phyloP scores from a whole-genome alignment of 2,797 vertebrate genomes.

The Poecilia gillii region DNA sequence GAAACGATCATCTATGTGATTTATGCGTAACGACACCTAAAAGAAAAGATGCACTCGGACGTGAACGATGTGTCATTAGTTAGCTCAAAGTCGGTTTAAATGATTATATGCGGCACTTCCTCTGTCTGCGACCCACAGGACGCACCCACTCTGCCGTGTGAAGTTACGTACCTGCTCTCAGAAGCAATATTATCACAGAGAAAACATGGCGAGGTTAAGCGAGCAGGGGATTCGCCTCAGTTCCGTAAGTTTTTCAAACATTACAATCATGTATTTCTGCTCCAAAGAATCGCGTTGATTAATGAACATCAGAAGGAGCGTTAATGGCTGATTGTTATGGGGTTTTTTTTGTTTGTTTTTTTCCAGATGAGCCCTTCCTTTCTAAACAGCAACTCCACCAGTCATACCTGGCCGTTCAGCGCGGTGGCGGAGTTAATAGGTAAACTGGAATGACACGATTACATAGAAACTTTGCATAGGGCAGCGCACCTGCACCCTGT shows the following conservation, averaged over 20 bases:
- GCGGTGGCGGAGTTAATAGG: conserved; percentile 86
- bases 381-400: conserved; percentile 86
- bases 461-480: not conserved
- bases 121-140: not conserved
- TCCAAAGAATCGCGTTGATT: no score
- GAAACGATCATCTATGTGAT: no score
- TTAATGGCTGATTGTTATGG: not conserved
- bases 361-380: conserved; percentile 84
- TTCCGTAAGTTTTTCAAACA: conserved; percentile 68
- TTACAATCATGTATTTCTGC: not conserved
- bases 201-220: conserved; percentile 80
- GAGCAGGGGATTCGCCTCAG: conserved; percentile 86
- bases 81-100: not conserved
- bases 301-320: not conserved
- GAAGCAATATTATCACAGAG: not conserved
- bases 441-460: conserved; percentile 27
- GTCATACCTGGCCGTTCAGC: conserved; percentile 86
- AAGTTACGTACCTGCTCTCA: not conserved
- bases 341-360: not conserved
- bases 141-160: conserved; percentile 34
- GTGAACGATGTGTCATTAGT: not conserved
- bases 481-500: conserved; percentile 11
- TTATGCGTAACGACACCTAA: not conserved
- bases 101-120: conserved; percentile 24
- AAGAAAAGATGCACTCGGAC: not conserved